A percentile compares a stretch with the other conserved stretches of the same genome.
Conservation (phyloP, 1,140 invertebrate species). For the Hirudo medicinalis region DNA sequence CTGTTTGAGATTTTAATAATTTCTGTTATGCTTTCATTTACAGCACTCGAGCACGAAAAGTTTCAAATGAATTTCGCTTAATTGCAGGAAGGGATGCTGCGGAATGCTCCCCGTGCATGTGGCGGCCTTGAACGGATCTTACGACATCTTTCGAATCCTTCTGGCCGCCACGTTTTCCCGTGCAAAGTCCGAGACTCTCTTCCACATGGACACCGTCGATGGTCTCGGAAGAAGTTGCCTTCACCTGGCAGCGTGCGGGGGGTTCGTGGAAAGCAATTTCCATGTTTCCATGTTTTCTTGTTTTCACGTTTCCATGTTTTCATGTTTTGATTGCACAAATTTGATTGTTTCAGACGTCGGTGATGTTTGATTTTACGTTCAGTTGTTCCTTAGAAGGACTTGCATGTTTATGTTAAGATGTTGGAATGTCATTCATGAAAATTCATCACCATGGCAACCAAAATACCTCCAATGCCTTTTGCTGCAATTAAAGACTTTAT, state of each 20-base stretch:
- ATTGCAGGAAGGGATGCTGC: slow-evolving; percentile 33
- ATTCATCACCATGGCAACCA: too few species aligned
- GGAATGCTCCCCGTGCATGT: slow-evolving; percentile 51
- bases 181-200: slow-evolving; percentile 30
- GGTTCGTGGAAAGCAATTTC: slow-evolving; percentile 32
- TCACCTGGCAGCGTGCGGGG: slow-evolving; percentile 48
- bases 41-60: not conserved
- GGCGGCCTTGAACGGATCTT: slow-evolving; percentile 50
- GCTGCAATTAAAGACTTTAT: slow-evolving; percentile 51
- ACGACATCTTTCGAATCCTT: slow-evolving; percentile 46
- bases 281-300: not conserved
- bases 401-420: too few species aligned
- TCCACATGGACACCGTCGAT: slow-evolving; percentile 43
- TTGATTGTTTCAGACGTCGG: too few species aligned
- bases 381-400: not conserved
- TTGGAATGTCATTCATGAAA: too few species aligned
- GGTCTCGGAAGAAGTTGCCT: slow-evolving; percentile 46
- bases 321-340: not conserved
- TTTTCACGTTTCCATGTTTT: not conserved
- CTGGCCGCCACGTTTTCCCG: slow-evolving; percentile 34
- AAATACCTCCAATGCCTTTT: too few species aligned
- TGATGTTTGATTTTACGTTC: not conserved
- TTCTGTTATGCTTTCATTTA: not conserved
- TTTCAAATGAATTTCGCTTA: not conserved
- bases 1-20: not conserved